phyloP scores from a whole-genome alignment of 2,113 vertebrate species.

The Eurypyga helias region DNA sequence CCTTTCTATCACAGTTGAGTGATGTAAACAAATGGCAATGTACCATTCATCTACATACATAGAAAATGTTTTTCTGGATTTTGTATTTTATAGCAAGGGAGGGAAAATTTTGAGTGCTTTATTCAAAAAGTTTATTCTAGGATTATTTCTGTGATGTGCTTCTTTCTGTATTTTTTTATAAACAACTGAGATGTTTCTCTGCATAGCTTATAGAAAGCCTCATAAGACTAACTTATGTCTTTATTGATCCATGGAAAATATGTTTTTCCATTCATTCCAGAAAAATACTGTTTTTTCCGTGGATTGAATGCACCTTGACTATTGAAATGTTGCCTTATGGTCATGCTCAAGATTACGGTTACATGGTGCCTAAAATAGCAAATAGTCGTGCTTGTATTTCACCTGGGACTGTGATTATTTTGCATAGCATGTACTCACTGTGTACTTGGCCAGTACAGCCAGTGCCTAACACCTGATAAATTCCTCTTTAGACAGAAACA shows the following conservation, averaged over 20 bases:
- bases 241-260: background rate
- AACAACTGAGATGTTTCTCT: background rate
- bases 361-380: background rate
- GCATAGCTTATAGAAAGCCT: background rate
- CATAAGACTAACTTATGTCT: background rate
- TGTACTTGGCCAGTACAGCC: background rate
- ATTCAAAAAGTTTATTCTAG: background rate
- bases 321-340: background rate
- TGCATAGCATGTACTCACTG: background rate
- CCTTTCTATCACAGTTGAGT: background rate
- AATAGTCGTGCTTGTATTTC: background rate
- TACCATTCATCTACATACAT: background rate
- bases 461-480: constrained; percentile 11
- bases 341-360: background rate
- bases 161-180: background rate
- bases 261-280: background rate
- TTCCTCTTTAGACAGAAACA: background rate
- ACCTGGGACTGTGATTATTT: background rate
- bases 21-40: background rate
- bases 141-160: background rate
- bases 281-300: background rate
- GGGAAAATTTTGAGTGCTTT: background rate
- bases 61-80: background rate
- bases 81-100: background rate
- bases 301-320: background rate